Conservation (phyloP, 1,140 invertebrate genomes). For the Drosophila nebulosa region DNA sequence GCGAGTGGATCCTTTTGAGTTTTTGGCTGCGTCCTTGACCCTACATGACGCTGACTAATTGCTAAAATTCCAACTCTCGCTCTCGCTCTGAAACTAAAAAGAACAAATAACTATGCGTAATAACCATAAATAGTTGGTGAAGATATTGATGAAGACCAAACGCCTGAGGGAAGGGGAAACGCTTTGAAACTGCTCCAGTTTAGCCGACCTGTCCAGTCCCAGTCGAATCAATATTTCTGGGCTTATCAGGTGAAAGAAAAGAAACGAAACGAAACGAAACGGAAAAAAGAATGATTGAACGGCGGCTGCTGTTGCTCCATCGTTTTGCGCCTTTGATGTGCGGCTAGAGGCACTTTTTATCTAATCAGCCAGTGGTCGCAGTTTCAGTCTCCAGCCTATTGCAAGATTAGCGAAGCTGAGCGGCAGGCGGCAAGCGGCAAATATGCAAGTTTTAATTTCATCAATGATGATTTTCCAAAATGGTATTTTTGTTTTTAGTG, state of each 20-base stretch:
- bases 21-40: neutral
- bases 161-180: neutral
- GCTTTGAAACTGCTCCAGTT: conserved; percentile 2
- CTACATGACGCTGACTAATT: neutral
- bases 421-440: neutral
- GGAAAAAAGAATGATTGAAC: conserved; percentile 49
- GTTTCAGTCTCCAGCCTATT: neutral
- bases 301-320: conserved; percentile 30
- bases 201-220: neutral
- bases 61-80: neutral
- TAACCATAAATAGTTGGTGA: conserved; percentile 45
- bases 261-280: neutral
- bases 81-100: neutral
- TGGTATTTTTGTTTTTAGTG: too few species aligned
- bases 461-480: neutral
- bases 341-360: conserved; percentile 27
- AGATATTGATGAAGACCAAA: conserved; percentile 19
- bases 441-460: neutral
- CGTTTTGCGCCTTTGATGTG: conserved; percentile 51
- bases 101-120: conserved; percentile 12
- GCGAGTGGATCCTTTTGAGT: neutral
- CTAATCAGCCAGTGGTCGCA: conserved; percentile 41
- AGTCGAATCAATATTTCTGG: conserved; percentile 3
- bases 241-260: conserved; percentile 32
- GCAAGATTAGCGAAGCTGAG: conserved; percentile 50